Base-by-base conservation (phyloP, 2,888 invertebrate species). In the Amphipoea lucens region DNA sequence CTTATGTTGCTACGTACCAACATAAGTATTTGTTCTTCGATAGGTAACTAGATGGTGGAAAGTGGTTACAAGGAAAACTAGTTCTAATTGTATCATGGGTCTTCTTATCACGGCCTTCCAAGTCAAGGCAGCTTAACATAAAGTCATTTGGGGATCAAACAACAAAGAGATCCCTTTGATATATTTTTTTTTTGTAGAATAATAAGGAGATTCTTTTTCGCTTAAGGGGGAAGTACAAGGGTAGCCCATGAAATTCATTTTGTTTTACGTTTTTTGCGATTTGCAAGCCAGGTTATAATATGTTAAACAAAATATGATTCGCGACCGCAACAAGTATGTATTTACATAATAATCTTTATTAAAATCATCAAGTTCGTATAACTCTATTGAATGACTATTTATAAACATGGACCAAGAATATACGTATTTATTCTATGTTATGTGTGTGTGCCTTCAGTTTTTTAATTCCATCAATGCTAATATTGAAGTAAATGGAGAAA, bases 41-140 rank as follows among this genome's bases (percentile, higher is more conserved):
- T 73, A n/a, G n/a, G 11, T 71, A n/a, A 45, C 48, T 17, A 51
- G 36, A 69, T 66, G 29, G 57, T 40, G 20, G 20, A 40, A 48
- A 81, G 36, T 45, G 40, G 48, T 63, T 72, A 71, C 62, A 42
- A 66, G 60, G 65, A 69, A 84, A 84, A 79, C 70, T 62, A 80
- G 67, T 45, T 72, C 66, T 79, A 62, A 83, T 79, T 83, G 57
- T 71, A 77, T 67, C 75, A 70, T 60, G 81, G 70, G 72, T 36
- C 54, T 63, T 70, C 75, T 81, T 84, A 81, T 76, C 76, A 57
- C 40, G 36, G 71, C 29, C 40, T 81, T 73, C 54, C 54, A 12
- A 48, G 76, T 67, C 71, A 85, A 40, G 54, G n/a, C 72, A 75
- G 72, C 75, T 84, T 78, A 78, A 66, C 70, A 76, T 75, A 69